Conservation (phyloP, 2,113 vertebrate species). For the Tapirus terrestris region DNA sequence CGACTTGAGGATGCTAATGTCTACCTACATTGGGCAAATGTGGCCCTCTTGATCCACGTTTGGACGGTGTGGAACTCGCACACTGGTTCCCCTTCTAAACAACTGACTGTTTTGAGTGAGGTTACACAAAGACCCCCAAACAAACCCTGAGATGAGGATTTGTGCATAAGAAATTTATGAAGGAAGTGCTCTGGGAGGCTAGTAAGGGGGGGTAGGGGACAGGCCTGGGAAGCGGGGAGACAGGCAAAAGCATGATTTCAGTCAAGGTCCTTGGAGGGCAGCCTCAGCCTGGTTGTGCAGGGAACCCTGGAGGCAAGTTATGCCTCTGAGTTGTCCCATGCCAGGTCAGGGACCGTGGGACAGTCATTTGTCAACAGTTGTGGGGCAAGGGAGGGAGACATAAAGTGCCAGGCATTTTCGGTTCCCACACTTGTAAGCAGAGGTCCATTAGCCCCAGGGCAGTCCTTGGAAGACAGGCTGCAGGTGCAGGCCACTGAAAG, state of each 20-base stretch:
- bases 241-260: neutral
- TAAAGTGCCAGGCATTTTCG: neutral
- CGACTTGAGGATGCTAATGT: neutral
- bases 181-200: neutral
- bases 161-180: neutral
- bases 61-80: neutral
- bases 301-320: neutral
- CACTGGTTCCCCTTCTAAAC: neutral
- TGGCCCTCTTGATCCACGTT: neutral
- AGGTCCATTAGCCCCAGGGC: neutral
- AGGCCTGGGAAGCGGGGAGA: neutral
- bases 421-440: neutral
- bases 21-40: neutral
- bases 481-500: neutral
- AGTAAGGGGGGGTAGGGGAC: neutral
- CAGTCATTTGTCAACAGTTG: neutral
- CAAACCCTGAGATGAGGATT: neutral
- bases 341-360: neutral
- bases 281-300: neutral
- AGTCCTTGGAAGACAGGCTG: neutral
- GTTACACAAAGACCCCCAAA: neutral
- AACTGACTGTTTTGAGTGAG: neutral
- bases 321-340: neutral
- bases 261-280: neutral
- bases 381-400: fast-evolving